phyloP scores from a whole-genome alignment of 1,140 invertebrate genomes.

The Thaumetopoea pityocampa region DNA sequence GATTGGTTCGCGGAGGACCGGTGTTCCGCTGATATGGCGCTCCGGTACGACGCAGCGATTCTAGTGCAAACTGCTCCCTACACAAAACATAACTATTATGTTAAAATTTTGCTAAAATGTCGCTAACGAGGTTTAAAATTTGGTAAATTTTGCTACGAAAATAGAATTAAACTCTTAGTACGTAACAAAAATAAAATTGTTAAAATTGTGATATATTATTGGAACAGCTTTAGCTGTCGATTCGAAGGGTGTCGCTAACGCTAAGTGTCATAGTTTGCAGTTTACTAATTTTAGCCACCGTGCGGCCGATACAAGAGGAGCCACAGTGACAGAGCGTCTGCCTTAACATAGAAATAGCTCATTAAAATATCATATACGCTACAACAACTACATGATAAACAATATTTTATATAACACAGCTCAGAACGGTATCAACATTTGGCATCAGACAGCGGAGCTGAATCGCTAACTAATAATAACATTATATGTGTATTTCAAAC shows the following conservation, averaged over 20 bases:
- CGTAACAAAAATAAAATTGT: slow-evolving; percentile 61
- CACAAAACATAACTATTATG: slow-evolving; percentile 1
- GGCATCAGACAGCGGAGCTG: slow-evolving; percentile 23
- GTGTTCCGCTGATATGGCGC: slow-evolving; percentile 43
- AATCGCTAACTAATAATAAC: slow-evolving; percentile 24
- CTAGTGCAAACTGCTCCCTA: neutral
- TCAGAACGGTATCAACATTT: slow-evolving; percentile 30
- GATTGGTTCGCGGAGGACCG: slow-evolving; percentile 8
- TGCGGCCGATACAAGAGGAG: neutral
- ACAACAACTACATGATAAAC: slow-evolving; percentile 2
- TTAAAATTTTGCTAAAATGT: slow-evolving; percentile 7
- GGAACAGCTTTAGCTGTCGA: slow-evolving; percentile 30
- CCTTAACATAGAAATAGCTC: no score
- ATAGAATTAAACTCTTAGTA: slow-evolving; percentile 44
- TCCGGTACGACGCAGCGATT: slow-evolving; percentile 24
- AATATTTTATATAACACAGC: slow-evolving; percentile 24
- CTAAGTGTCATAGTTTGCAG: neutral
- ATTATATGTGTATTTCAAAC: no score
- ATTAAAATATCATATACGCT: slow-evolving; percentile 19
- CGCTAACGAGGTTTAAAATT: slow-evolving; percentile 10
- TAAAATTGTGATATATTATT: slow-evolving; percentile 44
- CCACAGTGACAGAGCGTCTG: slow-evolving; percentile 1
- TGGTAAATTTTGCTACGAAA: slow-evolving; percentile 57
- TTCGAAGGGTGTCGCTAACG: slow-evolving; percentile 1
- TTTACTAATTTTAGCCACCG: no score